These are phyloP conservation scores for Paracyprichromis sp. DNA, from an alignment of 2,113 vertebrate genomes.

Conservation along the genomic window DNA sequence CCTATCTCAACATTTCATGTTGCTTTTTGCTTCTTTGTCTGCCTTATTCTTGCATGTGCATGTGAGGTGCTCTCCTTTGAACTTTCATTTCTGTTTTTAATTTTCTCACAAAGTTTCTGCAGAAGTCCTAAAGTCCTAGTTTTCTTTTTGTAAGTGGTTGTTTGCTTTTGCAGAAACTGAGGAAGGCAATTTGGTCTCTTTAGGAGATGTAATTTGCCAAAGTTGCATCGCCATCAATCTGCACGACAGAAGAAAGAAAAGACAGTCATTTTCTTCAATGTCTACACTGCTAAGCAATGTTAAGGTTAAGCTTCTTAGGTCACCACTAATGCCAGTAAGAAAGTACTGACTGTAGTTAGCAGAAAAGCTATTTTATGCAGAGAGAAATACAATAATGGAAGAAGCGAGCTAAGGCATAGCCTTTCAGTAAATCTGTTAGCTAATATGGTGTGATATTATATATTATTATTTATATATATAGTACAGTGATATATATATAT, in stretches of 20 bases:
- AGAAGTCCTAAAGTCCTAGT: background rate
- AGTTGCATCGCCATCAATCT: background rate
- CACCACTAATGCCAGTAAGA: background rate
- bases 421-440: background rate
- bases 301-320: background rate
- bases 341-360: background rate
- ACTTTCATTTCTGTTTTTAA: background rate
- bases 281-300: background rate
- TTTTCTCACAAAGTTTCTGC: background rate
- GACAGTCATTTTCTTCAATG: background rate
- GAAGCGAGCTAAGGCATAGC: background rate
- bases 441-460: background rate
- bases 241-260: background rate
- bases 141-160: background rate
- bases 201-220: background rate
- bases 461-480: too few relatives aligned
- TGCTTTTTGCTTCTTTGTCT: background rate
- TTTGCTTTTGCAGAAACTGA: background rate
- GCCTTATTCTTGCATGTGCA: background rate
- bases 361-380: background rate
- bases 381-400: background rate
- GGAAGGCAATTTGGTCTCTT: background rate
- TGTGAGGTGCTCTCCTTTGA: background rate
- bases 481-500: too few relatives aligned
- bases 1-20: background rate